Base-by-base conservation (phyloP, 2,113 vertebrate species). In the Pygathrix nemaeus region DNA sequence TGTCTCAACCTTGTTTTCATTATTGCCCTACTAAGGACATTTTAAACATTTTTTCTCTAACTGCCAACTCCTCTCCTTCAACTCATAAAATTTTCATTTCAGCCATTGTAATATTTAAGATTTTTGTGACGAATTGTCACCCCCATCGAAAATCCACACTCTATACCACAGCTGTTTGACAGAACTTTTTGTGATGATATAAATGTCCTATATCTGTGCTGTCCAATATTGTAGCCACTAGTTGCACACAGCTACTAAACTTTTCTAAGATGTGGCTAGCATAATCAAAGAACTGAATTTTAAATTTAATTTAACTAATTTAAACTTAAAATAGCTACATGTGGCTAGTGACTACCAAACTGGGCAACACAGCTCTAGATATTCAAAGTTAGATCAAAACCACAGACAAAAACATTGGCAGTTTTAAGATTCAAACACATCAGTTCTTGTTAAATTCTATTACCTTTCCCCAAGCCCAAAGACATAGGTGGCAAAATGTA, bases 291-390 rank as follows among this genome's bases (percentile, higher is more conserved):
- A 81, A 95, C 0, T 59, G 14, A 92, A 88, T 61, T 82, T 57
- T 88, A 81, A 89, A 92, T 81, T 97, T 48, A 3, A 79, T 59
- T 88, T 75, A 45, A 78, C 85, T 82, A 40, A 73, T 68, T 76
- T 95, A 93, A 94, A 96, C 6, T 75, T 89, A 87, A 89, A 97
- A 94, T n/a, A 97, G 68, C 40, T 88, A 55, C 23, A 92, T 27
- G 12, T 57, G 48, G 25, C 61, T 18, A 64, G 50, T 76, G 55
- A 43, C 43, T 82, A 89, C 32, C 43, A 92, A 40, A 95, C 40
- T 6, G 38, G 43, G 57, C 25, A 94, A 73, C 1, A 78, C 4
- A 75, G 61, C 27, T 88, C 66, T 85, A 92, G 23, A 90, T 40
- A 92, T 2, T 73, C 66, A 87, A 79, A 43, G 23, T 17, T 80